Base-by-base conservation (phyloP, 2,888 invertebrate genomes). In the Tetanocera ferruginea region DNA sequence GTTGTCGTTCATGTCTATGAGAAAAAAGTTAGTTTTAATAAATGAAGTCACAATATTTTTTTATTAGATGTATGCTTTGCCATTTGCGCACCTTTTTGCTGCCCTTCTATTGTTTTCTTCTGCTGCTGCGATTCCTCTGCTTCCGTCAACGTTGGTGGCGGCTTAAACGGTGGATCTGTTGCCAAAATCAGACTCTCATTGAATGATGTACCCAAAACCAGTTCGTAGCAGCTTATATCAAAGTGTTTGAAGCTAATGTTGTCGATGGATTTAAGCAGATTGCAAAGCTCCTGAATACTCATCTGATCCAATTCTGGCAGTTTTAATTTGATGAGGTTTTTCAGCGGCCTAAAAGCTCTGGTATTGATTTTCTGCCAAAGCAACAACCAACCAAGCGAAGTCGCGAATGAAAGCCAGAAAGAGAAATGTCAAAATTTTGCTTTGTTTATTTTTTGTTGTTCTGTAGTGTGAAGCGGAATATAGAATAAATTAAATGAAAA, bases 301-400 rank as follows among this genome's bases (percentile, higher is more conserved):
- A 79, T 73, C 78, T 86, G 83, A 64, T 88, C 85, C 82, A 89
- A 81, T 76, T 89, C 87, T 25, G 89, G 88, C 80, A 90, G 81
- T 83, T 86, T 87, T 51, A 90, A 83, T 83, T 87, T 88, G 72
- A 86, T 85, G 79, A 90, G 83, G 70, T 87, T 84, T 83, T 85
- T 86, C 73, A 90, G 83, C 80, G 88, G 87, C 80, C 84, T 84
- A 81, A 90, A 89, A 84, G 89, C 88, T 86, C 82, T 82, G 57
- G 86, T 87, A 88, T 90, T 89, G 86, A 90, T 88, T 87, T 87
- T 85, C 89, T 90, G 85, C 81, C 81, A 78, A 81, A 81, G 76
- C 49, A 3, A n/a, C n/a, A n/a, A 57, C 74, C 67, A 66, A 25
- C 69, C 43, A 71, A 28, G 66, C 64, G 73, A 14, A 31, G 71